Evolutionary conservation across 2,888 invertebrate genomes (phyloP), one percentile per base, ranked within the genome.

Genomic region (Pycnomerus fuliginosus): DNA sequence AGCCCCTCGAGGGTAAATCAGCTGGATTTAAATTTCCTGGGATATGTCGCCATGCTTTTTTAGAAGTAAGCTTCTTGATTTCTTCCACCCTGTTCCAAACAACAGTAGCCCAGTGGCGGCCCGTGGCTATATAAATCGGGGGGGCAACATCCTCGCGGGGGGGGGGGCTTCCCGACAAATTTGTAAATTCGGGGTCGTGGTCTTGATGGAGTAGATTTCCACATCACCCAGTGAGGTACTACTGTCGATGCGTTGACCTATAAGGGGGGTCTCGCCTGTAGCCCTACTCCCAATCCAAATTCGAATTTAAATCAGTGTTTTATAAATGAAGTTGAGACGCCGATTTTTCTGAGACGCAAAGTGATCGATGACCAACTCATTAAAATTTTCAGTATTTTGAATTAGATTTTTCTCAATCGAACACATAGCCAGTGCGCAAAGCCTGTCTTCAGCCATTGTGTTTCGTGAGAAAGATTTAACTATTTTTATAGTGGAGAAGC

Each of bases 381-480:
- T 32, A 16, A 32, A 32, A 17, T 32, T 12, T 17, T 32, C 12
- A 2, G 2, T 32, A n/a, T 10, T 32, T 3, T 16, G 32, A 2
- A 32, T 20, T 2, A 32, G 16, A 15, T 32, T 12, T 20, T 32
- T 32, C 17, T 32, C 17, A 16, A 32, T 32, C 3, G 32, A 32
- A 32, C 32, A 32, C 16, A 32, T 32, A 10, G 32, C 32, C 11
- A 32, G 13, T 17, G 20, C 32, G 11, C 10, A 32, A 13, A 32
- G 17, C 20, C 32, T 32, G 10, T 32, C 32, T 2, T 32, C 17
- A 7, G 3, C 10, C 17, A 16, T 32, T 8, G 16, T 32, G 10
- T 7, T 32, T 3, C 17, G 16, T 11, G 11, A 15, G 17, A 32
- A 32, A 7, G 17, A 7, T 11, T 32, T 32, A n/a, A n/a, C n/a